Percentiles rank a stretch among this genome's conserved stretches.
phyloP scores from a whole-genome alignment of 2,113 vertebrate species.

The Morone chrysops region DNA sequence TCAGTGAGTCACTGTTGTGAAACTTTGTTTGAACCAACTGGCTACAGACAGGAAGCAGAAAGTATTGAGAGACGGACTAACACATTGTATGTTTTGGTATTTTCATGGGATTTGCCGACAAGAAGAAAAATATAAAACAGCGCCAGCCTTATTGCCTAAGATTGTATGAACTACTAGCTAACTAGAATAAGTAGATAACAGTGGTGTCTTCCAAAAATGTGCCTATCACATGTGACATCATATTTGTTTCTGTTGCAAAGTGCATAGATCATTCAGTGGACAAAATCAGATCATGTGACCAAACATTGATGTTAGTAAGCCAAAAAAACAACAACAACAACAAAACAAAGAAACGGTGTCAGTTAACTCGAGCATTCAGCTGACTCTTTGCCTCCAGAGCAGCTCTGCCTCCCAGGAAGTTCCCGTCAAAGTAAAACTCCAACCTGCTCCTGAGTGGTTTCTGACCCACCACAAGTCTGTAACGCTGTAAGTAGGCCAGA shows the following conservation, averaged over 20 bases:
- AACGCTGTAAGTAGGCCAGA: conserved; percentile 60
- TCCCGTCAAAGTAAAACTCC: conserved; percentile 65
- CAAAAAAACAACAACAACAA: too few relatives aligned
- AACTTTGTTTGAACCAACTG: background rate
- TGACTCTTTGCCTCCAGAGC: conserved; percentile 8
- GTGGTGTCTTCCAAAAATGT: conserved; percentile 61
- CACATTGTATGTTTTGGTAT: conserved; percentile 30
- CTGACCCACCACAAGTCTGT: conserved; percentile 57
- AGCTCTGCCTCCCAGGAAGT: conserved; percentile 57
- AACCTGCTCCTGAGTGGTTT: conserved; percentile 54
- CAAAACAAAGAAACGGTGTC: background rate
- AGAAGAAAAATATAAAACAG: conserved; percentile 29
- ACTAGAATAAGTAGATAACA: conserved; percentile 58
- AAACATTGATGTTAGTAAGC: background rate
- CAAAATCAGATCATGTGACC: conserved; percentile 49
- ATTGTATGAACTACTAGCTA: conserved; percentile 36
- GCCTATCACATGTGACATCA: conserved; percentile 73
- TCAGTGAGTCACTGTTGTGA: too few relatives aligned
- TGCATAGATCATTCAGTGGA: conserved; percentile 79
- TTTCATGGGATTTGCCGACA: conserved; percentile 46
- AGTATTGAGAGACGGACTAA: background rate
- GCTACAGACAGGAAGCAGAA: conserved; percentile 27
- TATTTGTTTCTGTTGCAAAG: conserved; percentile 69
- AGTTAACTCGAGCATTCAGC: background rate
- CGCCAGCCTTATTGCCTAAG: conserved; percentile 39